A percentile compares a stretch with the other conserved stretches of the same genome.
Evolutionary conservation across 2,888 invertebrate genomes (phyloP).

Genomic region (Cephus rjabovi): DNA sequence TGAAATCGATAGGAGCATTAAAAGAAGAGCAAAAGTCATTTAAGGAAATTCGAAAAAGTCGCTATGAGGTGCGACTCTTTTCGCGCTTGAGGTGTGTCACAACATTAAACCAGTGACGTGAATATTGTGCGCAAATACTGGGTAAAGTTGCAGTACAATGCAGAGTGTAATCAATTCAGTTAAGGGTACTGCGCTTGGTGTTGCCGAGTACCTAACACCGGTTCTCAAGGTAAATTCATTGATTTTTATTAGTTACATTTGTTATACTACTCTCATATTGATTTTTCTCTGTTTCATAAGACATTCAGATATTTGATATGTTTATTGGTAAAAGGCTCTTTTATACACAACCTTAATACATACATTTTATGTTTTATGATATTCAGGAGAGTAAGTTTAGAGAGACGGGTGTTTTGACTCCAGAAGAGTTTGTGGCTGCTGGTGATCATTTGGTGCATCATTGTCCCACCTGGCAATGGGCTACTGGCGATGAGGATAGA

Average conservation of each 20-base stretch:
- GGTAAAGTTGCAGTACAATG: slow-evolving; percentile 70
- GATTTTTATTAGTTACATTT: not conserved
- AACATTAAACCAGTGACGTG: not conserved
- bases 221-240: slow-evolving; percentile 83
- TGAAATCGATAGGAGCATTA: not conserved
- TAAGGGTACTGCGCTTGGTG: slow-evolving; percentile 94
- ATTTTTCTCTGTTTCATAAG: not conserved
- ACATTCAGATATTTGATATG: not conserved
- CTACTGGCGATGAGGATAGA: slow-evolving; percentile 90
- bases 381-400: slow-evolving; percentile 94
- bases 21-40: not conserved
- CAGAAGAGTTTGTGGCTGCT: slow-evolving; percentile 98
- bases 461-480: slow-evolving; percentile 99
- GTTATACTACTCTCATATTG: not conserved
- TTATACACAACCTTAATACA: not conserved
- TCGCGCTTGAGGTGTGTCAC: not conserved
- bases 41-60: not conserved
- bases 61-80: not conserved
- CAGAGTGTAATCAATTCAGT: slow-evolving; percentile 96
- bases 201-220: slow-evolving; percentile 96
- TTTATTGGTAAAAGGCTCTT: not conserved
- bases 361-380: not conserved
- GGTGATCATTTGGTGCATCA: slow-evolving; percentile 99
- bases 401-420: slow-evolving; percentile 98
- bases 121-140: not conserved